These are phyloP conservation scores for Chalcis sispes DNA, from an alignment of 2,888 invertebrate species.

Conservation along the genomic window DNA sequence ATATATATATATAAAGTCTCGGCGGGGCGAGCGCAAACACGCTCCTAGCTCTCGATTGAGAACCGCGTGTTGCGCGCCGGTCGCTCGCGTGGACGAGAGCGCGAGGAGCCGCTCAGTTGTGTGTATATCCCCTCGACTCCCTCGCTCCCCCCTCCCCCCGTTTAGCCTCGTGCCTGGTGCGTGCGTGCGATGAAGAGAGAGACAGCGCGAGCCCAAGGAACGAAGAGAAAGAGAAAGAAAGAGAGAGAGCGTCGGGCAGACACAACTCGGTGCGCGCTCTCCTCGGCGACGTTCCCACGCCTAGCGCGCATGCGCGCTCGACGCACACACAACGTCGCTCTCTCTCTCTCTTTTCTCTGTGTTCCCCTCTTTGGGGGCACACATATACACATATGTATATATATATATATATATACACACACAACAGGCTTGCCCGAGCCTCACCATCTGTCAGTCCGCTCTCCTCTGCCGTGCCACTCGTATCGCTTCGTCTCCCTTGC, in stretches of 20 bases:
- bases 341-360: conserved; percentile 36
- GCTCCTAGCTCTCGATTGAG: conserved; percentile 62
- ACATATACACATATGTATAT: too few relatives aligned
- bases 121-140: conserved; percentile 7
- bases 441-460: conserved; percentile 57
- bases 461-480: conserved; percentile 35
- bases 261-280: conserved; percentile 15
- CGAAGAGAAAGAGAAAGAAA: conserved; percentile 19
- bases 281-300: conserved; percentile 73
- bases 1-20: background rate
- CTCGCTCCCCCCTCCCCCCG: conserved; percentile 45
- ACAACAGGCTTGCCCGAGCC: conserved; percentile 50
- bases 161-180: conserved; percentile 14
- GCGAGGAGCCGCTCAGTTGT: too few relatives aligned
- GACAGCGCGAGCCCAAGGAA: conserved; percentile 39
- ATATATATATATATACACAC: too few relatives aligned
- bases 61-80: conserved; percentile 63
- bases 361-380: conserved; percentile 1
- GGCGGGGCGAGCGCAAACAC: conserved; percentile 29
- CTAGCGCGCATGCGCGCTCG: conserved; percentile 70
- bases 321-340: background rate
- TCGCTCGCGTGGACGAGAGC: conserved; percentile 57
- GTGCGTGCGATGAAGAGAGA: conserved; percentile 14
- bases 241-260: conserved; percentile 14
- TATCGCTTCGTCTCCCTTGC: conserved; percentile 59